Evolutionary conservation across 2,113 vertebrate genomes (phyloP).

Genomic region (Cardinalis cardinalis): DNA sequence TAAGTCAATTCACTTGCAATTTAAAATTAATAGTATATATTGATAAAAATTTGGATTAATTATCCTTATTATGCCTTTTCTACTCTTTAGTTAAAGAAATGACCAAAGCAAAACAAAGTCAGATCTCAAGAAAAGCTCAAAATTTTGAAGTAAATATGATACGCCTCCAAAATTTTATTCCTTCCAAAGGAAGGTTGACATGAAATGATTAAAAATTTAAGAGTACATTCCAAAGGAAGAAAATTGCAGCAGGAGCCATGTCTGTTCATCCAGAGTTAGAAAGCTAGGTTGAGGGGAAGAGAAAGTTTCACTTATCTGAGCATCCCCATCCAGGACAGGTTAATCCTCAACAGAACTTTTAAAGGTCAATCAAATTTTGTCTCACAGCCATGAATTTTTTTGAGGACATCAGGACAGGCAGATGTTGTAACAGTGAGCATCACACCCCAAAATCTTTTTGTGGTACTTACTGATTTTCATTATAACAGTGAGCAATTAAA

Average conservation of each 20-base stretch:
- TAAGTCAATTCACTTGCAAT: not conserved
- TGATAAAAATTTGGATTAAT: not conserved
- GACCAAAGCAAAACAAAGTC: not conserved
- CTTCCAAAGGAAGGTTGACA: not conserved
- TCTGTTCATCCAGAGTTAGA: not conserved
- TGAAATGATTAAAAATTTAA: not conserved
- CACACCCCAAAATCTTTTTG: not conserved
- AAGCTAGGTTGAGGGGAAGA: not conserved
- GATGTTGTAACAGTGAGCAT: fast-evolving
- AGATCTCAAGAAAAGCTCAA: not conserved
- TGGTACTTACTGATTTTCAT: not conserved
- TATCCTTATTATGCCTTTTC: not conserved
- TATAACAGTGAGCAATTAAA: not conserved
- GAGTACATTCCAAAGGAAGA: not conserved
- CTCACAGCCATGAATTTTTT: not conserved
- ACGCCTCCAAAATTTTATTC: not conserved
- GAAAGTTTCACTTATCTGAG: not conserved
- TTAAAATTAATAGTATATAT: not conserved
- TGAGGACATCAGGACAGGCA: not conserved
- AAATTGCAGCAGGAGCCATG: not conserved
- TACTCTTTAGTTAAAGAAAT: not conserved
- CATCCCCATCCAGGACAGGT: not conserved
- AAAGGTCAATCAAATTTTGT: not conserved
- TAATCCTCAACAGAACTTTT: not conserved
- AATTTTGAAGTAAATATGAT: not conserved